Conservation (phyloP, 1,140 invertebrate species). For the Lordiphosa mommai region DNA sequence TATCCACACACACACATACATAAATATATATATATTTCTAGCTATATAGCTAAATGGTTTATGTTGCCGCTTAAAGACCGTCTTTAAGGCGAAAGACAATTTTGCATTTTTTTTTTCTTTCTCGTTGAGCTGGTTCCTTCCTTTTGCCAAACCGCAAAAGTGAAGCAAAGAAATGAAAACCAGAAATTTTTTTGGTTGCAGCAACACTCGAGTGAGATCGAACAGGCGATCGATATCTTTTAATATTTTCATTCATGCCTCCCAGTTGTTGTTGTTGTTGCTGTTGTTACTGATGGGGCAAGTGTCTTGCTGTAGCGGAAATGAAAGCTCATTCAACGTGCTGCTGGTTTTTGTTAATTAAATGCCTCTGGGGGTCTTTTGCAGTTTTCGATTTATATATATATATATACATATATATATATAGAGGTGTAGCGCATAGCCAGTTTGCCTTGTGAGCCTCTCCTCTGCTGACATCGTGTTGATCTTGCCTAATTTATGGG, state of each 20-base stretch:
- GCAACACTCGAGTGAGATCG: constrained; percentile 30
- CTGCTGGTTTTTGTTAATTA: constrained; percentile 32
- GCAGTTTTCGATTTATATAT: constrained; percentile 1
- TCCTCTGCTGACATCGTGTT: not conserved
- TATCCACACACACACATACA: no score
- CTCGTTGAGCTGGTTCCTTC: constrained; percentile 34
- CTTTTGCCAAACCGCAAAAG: constrained; percentile 11
- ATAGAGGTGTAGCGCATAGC: no score
- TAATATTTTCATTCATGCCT: constrained; percentile 57
- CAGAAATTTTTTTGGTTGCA: constrained; percentile 41
- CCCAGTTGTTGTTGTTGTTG: constrained; percentile 10
- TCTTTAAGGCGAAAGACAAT: constrained; percentile 21
- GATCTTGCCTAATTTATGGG: constrained; percentile 8
- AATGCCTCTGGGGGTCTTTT: constrained; percentile 21
- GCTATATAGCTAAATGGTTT: constrained; percentile 23
- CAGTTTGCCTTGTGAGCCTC: not conserved
- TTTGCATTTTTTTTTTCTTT: constrained; percentile 34
- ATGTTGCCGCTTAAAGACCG: constrained; percentile 29
- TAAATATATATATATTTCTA: constrained; percentile 17
- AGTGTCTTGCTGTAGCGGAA: constrained; percentile 57
- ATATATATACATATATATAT: no score
- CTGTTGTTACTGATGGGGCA: constrained; percentile 19
- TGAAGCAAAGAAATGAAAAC: constrained; percentile 19
- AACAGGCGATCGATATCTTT: constrained; percentile 63
- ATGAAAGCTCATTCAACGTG: constrained; percentile 51